Evolutionary conservation across 2,113 vertebrate genomes (phyloP), one percentile per base, ranked within the genome.

Genomic region (Oncorhynchus clarkii): DNA sequence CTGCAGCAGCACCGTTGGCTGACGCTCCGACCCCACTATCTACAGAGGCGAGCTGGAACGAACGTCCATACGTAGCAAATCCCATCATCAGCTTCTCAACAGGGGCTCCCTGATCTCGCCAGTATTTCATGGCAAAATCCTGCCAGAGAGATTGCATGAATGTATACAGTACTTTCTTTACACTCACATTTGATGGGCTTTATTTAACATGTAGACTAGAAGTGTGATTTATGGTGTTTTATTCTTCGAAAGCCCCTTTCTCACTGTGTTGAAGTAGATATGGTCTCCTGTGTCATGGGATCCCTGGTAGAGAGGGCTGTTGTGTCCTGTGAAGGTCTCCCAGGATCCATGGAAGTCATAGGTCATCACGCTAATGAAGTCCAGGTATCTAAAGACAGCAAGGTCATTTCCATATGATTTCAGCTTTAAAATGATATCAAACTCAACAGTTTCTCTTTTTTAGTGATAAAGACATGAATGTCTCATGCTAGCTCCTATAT

Each of bases 331-430:
- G 72, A 82, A 48, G 9, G 13, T 66, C 14, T 93, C 91, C 91
- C 91, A 94, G 5, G 92, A 75, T 24, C 93, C 91, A 1, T 93
- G 92, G 72, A 94, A 84, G 83, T 96, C 93, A 5, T 95, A 95
- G n/a, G 91, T 88, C 94, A 95, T 93, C 18, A 95, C 82, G 71
- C 76, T 94, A 29, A 94, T 77, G 73, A 94, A 93, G 70, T 95
- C 94, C 69, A 94, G 82, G 68, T 71, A 78, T 73, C 94, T 94
- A 85, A 11, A 31, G 48, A 70, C 20, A 73, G 29, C 1, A 54
- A 18, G 67, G 39, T 45, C 9, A 6, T 39, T 39, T 39, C 39
- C 39, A 39, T 9, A 39, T 45, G 39, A 45, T 45, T 12, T 45
- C 39, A 45, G 39, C 39, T 45, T 45, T 45, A 2, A 45, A 45